These are phyloP conservation scores for Epirrita christyi DNA, from an alignment of 2,888 invertebrate species.

Conservation along the genomic window DNA sequence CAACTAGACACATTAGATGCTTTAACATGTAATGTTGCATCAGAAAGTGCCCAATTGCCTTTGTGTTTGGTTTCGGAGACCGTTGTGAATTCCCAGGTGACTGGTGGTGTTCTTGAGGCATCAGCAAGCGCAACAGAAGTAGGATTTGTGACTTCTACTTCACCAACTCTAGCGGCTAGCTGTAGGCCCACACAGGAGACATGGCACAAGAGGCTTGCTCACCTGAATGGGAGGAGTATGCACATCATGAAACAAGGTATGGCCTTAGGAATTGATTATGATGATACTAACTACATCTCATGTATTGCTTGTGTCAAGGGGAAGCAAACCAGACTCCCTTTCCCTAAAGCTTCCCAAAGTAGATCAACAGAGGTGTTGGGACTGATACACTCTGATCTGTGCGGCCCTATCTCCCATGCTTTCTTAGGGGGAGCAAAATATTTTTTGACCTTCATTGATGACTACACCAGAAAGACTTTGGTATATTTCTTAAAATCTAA, in stretches of 20 bases:
- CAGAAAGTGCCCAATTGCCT: too few species aligned
- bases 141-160: too few species aligned
- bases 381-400: background rate
- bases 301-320: constrained; percentile 21
- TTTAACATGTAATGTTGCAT: too few species aligned
- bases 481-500: constrained; percentile 7
- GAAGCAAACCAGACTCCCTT: constrained; percentile 37
- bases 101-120: too few species aligned
- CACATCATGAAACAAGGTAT: constrained; percentile 28
- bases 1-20: too few species aligned
- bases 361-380: background rate
- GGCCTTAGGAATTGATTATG: constrained; percentile 26
- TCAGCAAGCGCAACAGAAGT: too few species aligned
- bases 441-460: constrained; percentile 20
- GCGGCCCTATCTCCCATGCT: background rate
- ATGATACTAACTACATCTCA: background rate
- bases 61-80: too few species aligned
- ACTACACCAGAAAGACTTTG: constrained; percentile 8
- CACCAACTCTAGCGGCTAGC: too few species aligned
- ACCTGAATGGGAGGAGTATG: constrained; percentile 33
- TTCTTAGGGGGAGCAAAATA: background rate
- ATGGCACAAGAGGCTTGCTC: constrained; percentile 38
- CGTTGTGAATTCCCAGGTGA: too few species aligned
- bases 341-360: constrained; percentile 12
- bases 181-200: constrained; percentile 26